Evolutionary conservation across 2,797 vertebrate species (phyloP), one percentile per base, ranked within the genome.

Genomic region (Phylloscopus collybita): DNA sequence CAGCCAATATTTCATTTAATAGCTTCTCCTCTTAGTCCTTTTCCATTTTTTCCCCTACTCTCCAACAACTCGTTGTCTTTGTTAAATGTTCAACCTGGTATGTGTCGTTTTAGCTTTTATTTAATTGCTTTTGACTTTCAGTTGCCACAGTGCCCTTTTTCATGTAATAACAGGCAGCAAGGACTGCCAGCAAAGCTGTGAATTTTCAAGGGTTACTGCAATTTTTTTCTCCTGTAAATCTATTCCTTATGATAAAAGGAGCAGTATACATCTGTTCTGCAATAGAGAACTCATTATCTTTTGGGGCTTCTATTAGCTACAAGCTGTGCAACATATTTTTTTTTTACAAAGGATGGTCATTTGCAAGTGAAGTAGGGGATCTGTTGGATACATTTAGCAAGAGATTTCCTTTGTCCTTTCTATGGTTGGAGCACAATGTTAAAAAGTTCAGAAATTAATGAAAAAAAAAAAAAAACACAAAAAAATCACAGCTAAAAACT

Each of bases 281-380:
- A 92, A 83, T 66, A 90, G 56, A 88, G 89, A 94, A 76, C 91
- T 94, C 88, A 95, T 96, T 97, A 94, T 92, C 90, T 94, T 94
- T 76, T 81, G 8, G 75, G 66, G 59, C 64, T 94, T 95, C 95
- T 80, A 94, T 96, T 96, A 97, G 95, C 88, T 93, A 91, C 80
- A 96, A 95, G 79, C 80, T 96, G 92, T 67, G 90, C 73, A 57
- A 85, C 50, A 47, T 90, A 32, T 90, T 73, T 76, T 80, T 62
- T 86, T 53, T 88, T 51, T 54, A 42, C 75, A 93, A 88, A 86
- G 53, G 53, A 85, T 76, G 82, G 76, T 74, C 83, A 95, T 96
- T 96, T 96, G 75, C 78, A 89, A 94, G 90, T 47, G 73, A 94
- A 94, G 88, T 51, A 67, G 54, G 34, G 30, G 45, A 75, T 78